Conservation (phyloP, 2,797 vertebrate species). For the Acanthurus leucopareius region DNA sequence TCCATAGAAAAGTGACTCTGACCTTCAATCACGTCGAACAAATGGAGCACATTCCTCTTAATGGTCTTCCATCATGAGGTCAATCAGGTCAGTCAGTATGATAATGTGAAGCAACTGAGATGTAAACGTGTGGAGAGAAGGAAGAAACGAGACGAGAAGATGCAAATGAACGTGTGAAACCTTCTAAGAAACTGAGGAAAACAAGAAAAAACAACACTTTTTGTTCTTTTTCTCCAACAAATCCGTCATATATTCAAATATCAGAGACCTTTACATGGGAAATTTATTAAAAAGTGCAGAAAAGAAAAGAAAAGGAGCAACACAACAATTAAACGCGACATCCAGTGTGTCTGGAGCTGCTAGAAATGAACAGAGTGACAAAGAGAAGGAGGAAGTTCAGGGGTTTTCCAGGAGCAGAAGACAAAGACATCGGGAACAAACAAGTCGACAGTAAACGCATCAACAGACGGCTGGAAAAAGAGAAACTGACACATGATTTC, state of each 20-base stretch:
- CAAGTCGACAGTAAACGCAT: constrained; percentile 13
- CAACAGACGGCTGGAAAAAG: neutral
- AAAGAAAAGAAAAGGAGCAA: neutral
- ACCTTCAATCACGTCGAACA: constrained; percentile 19
- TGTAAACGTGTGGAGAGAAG: constrained; percentile 18
- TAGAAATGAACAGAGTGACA: neutral
- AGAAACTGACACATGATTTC: neutral
- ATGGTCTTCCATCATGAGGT: constrained; percentile 22
- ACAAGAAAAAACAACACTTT: neutral
- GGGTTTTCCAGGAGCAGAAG: constrained; percentile 30
- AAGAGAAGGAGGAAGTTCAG: neutral
- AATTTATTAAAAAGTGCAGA: too few relatives aligned
- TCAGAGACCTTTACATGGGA: neutral
- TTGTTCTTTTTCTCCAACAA: neutral
- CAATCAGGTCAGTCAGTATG: constrained; percentile 19
- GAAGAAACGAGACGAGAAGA: too few relatives aligned
- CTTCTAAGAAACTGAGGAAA: neutral
- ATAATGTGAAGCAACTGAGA: constrained; percentile 30
- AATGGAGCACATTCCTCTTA: constrained; percentile 25
- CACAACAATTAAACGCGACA: neutral
- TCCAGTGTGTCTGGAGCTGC: neutral
- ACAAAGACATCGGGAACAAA: constrained; percentile 4
- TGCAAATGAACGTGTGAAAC: neutral
- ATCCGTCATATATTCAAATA: neutral
- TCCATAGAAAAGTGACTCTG: constrained; percentile 6